A percentile compares a stretch with the other conserved stretches of the same genome.
phyloP scores from a whole-genome alignment of 2,888 invertebrate species.

The Polylopha cassiicola region DNA sequence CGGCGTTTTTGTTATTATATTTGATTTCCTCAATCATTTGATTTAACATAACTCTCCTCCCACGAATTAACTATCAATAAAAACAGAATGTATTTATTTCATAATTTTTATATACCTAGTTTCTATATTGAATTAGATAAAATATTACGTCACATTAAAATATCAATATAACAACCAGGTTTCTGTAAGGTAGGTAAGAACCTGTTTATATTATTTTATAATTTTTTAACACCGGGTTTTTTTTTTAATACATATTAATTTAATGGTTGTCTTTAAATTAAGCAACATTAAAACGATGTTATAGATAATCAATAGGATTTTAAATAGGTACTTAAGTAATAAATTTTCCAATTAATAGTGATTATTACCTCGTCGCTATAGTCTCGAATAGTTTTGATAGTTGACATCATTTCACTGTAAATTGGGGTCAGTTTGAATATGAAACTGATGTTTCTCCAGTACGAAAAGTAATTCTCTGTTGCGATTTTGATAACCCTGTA shows the following conservation, averaged over 20 bases:
- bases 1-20: slow-evolving; percentile 31
- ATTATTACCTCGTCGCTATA: slow-evolving; percentile 33
- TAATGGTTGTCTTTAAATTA: no score
- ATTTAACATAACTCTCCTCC: slow-evolving; percentile 30
- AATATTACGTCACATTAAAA: no score
- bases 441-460: slow-evolving; percentile 36
- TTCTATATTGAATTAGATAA: no score
- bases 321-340: no score
- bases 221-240: no score
- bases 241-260: no score
- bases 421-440: slow-evolving; percentile 31
- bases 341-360: no score
- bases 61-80: slow-evolving; percentile 28
- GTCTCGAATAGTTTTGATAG: slow-evolving; percentile 29
- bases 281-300: no score
- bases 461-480: slow-evolving; percentile 36
- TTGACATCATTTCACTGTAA: slow-evolving; percentile 34
- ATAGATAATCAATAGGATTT: no score
- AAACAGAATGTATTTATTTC: slow-evolving; percentile 1
- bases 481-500: slow-evolving; percentile 33
- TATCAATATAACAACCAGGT: no score
- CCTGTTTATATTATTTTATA: no score
- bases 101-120: slow-evolving; percentile 8
- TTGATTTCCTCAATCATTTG: slow-evolving; percentile 28
- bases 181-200: no score